Evolutionary conservation across 1,140 invertebrate species (phyloP).

Genomic region (Drosophila parvula): DNA sequence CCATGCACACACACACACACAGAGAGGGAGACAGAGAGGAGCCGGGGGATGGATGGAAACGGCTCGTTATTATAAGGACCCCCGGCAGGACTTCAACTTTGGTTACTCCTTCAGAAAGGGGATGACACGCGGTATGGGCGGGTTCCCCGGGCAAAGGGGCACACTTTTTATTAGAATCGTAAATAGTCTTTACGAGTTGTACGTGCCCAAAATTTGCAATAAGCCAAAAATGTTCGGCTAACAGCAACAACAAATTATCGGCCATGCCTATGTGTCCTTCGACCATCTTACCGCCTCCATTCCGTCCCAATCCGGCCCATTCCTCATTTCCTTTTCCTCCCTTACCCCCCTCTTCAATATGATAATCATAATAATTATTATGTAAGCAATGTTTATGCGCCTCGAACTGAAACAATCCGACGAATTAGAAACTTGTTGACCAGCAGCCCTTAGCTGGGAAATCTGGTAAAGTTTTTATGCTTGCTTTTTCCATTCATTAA

Average conservation of each 20-base stretch:
- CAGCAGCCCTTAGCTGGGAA: neutral
- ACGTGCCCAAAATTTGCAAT: conserved; percentile 81
- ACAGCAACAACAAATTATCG: conserved; percentile 74
- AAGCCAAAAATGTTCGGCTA: conserved; percentile 66
- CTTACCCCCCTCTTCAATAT: conserved; percentile 64
- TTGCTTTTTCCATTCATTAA: conserved; percentile 3
- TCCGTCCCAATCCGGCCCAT: neutral
- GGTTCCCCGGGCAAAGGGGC: conserved; percentile 35
- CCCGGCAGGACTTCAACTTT: conserved; percentile 44
- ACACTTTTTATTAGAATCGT: conserved; percentile 82
- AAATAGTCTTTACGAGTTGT: conserved; percentile 82
- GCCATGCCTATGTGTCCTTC: conserved; percentile 34
- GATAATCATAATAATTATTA: conserved; percentile 69
- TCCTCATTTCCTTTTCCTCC: neutral
- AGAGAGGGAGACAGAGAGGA: neutral
- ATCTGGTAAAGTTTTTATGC: neutral
- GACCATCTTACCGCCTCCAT: neutral
- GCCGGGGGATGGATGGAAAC: neutral
- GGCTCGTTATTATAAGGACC: conserved; percentile 52
- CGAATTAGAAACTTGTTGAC: conserved; percentile 37
- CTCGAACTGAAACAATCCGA: conserved; percentile 47
- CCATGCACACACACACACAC: conserved; percentile 51
- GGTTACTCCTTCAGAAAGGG: conserved; percentile 46
- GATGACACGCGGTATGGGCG: conserved; percentile 27
- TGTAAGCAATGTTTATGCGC: conserved; percentile 66